These are phyloP conservation scores for Hypomecis punctinalis DNA, from an alignment of 2,888 invertebrate species.

Conservation along the genomic window DNA sequence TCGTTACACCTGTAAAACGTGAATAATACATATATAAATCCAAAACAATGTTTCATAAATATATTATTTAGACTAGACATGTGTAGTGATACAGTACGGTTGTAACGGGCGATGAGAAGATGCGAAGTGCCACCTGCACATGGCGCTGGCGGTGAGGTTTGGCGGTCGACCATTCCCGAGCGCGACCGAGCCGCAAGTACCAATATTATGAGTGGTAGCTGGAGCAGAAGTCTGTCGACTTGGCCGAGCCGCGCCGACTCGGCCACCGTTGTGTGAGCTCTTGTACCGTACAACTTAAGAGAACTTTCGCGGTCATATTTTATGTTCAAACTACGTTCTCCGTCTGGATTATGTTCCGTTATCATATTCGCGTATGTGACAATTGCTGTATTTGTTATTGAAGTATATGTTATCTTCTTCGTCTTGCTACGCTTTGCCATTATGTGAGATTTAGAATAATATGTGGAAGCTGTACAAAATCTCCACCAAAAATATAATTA, in stretches of 20 bases:
- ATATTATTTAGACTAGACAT: no score
- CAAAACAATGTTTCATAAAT: no score
- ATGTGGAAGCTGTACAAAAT: slow-evolving; percentile 78
- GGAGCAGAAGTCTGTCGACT: neutral
- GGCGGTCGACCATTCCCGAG: neutral
- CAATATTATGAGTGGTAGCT: neutral
- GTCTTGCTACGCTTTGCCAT: slow-evolving; percentile 55
- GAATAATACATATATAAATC: no score
- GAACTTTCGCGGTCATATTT: slow-evolving; percentile 1
- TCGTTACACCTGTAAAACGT: no score
- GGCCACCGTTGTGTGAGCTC: slow-evolving; percentile 13
- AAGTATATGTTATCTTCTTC: slow-evolving; percentile 11
- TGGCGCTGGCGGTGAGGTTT: no score
- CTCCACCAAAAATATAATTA: slow-evolving; percentile 17
- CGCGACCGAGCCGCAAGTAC: slow-evolving; percentile 3
- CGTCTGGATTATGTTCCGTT: slow-evolving; percentile 11
- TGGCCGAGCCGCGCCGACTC: neutral
- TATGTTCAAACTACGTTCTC: slow-evolving; percentile 27
- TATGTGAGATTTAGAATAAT: slow-evolving; percentile 78
- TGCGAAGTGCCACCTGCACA: no score
- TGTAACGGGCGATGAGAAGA: no score
- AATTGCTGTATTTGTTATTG: slow-evolving; percentile 16
- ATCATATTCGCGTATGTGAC: slow-evolving; percentile 13
- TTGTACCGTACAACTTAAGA: neutral
- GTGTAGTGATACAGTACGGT: no score